Evolutionary conservation across 2,888 invertebrate species (phyloP).

Genomic region (Carcina quercana): DNA sequence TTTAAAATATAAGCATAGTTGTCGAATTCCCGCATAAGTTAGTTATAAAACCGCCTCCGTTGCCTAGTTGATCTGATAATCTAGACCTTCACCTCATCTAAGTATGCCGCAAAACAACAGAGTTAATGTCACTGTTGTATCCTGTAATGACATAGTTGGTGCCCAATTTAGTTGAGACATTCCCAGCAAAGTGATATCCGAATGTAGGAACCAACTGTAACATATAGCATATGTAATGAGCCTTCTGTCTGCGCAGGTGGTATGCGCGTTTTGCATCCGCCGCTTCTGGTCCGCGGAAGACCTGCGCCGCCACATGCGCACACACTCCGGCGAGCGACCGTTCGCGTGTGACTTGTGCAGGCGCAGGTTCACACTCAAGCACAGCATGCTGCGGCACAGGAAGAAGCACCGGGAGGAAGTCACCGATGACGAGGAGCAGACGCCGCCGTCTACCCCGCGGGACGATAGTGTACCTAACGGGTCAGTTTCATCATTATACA

Average conservation of each 20-base stretch:
- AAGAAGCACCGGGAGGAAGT: conserved; percentile 85
- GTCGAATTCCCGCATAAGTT: no score
- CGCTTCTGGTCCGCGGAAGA: conserved; percentile 97
- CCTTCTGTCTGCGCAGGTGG: conserved; percentile 69
- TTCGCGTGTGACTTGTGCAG: conserved; percentile 94
- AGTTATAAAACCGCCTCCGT: no score
- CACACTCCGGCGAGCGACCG: conserved; percentile 93
- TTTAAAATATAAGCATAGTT: no score
- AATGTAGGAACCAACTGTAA: no score
- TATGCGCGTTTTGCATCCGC: conserved; percentile 94
- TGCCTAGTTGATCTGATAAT: no score
- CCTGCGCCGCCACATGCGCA: conserved; percentile 93
- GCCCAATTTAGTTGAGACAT: no score
- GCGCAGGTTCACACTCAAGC: conserved; percentile 92
- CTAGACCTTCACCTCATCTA: no score
- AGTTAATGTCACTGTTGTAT: no score
- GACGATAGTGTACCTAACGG: conserved; percentile 55
- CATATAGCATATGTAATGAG: no score
- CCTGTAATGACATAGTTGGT: no score
- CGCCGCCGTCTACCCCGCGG: conserved; percentile 57
- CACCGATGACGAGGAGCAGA: conserved; percentile 71
- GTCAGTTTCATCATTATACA: conserved; percentile 30
- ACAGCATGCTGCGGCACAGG: conserved; percentile 94
- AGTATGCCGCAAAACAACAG: no score
- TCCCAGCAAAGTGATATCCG: no score